A percentile compares a stretch with the other conserved stretches of the same genome.
phyloP scores from a whole-genome alignment of 2,797 vertebrate genomes.

The Pangasius krempfi region DNA sequence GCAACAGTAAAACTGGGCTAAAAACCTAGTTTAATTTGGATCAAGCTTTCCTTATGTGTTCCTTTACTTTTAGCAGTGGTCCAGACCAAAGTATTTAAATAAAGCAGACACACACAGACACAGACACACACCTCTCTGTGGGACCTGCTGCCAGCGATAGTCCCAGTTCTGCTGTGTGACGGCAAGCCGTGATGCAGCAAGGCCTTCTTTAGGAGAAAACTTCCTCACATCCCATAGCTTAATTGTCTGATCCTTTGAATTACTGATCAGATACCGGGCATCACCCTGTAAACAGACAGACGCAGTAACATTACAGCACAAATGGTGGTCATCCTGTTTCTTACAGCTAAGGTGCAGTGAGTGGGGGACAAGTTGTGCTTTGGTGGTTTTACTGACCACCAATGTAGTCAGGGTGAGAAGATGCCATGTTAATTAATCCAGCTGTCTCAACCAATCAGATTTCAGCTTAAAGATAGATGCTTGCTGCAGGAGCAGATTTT shows the following conservation, averaged over 20 bases:
- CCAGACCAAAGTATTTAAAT: neutral
- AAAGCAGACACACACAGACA: neutral
- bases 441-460: neutral
- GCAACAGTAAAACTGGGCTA: neutral
- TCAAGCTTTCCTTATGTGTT: neutral
- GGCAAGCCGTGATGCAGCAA: constrained; percentile 87
- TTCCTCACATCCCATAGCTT: constrained; percentile 92
- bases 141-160: constrained; percentile 94
- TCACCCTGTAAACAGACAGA: constrained; percentile 77
- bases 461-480: neutral
- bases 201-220: constrained; percentile 87
- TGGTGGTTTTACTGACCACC: neutral
- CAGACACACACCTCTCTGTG: constrained; percentile 81
- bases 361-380: neutral
- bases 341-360: neutral
- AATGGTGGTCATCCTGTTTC: neutral
- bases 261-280: constrained; percentile 90
- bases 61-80: neutral
- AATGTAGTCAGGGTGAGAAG: neutral
- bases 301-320: neutral
- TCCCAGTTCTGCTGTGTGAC: constrained; percentile 95
- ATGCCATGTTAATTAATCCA: neutral
- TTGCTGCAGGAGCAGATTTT: neutral
- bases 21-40: too few species aligned
- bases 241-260: constrained; percentile 95